Conservation (phyloP, 2,888 invertebrate species). For the Apotomis turbidana region DNA sequence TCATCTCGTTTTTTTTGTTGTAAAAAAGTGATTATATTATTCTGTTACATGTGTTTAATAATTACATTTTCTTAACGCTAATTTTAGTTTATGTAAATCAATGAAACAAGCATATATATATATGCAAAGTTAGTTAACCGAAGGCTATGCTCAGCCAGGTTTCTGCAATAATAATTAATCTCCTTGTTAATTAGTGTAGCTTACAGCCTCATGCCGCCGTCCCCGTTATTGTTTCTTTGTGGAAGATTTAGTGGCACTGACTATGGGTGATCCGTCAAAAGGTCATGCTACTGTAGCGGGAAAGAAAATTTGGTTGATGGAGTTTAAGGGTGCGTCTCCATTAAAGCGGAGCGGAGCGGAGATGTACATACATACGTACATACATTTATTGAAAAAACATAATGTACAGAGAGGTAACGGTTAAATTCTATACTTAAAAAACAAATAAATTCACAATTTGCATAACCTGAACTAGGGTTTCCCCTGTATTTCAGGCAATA, state of each 20-base stretch:
- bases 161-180: conserved; percentile 77
- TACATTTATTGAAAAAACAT: too few species aligned
- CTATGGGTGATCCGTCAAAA: conserved; percentile 34
- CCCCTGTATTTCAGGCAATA: too few species aligned
- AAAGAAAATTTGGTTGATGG: not conserved
- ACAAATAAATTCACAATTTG: too few species aligned
- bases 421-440: too few species aligned
- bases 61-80: not conserved
- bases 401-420: too few species aligned
- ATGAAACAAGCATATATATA: not conserved
- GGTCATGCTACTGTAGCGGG: not conserved
- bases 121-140: not conserved
- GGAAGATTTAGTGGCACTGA: conserved; percentile 42
- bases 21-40: too few species aligned
- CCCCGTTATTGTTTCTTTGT: conserved; percentile 54
- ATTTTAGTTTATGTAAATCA: not conserved
- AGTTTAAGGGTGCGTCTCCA: not conserved
- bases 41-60: too few species aligned
- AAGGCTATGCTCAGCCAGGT: conserved; percentile 50
- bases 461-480: too few species aligned
- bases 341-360: too few species aligned
- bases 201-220: conserved; percentile 56
- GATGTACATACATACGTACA: too few species aligned
- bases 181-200: conserved; percentile 73
- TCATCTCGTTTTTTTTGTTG: too few species aligned